phyloP scores from a whole-genome alignment of 1,140 invertebrate species.

The Cotesia glomerata region DNA sequence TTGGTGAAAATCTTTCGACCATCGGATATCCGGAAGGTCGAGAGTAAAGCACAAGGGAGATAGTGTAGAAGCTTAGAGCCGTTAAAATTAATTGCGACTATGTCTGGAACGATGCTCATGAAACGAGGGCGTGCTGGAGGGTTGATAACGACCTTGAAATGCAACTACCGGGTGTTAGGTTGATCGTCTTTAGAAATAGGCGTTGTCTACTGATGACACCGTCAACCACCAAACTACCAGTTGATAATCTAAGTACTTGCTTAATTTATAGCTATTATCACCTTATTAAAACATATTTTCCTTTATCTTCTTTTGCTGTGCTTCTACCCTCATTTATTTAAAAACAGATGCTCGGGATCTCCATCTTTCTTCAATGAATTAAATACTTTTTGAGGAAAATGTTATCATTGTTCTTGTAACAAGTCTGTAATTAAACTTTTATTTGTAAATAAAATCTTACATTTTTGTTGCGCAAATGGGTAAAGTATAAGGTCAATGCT shows the following conservation, averaged over 20 bases:
- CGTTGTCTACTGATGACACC: constrained; percentile 4
- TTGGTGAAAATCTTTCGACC: constrained; percentile 1
- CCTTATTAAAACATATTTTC: not conserved
- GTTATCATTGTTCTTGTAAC: too few species aligned
- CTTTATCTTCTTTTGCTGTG: not conserved
- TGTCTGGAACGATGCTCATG: constrained; percentile 12
- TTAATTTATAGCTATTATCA: not conserved
- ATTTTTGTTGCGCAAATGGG: too few species aligned
- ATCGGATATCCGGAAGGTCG: not conserved
- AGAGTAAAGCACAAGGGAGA: not conserved
- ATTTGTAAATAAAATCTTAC: too few species aligned
- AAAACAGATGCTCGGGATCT: too few species aligned
- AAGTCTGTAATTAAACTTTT: too few species aligned
- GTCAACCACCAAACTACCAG: not conserved
- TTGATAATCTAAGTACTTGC: not conserved
- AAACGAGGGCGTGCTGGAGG: constrained; percentile 3
- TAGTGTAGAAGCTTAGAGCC: constrained; percentile 7
- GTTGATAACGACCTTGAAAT: constrained; percentile 35
- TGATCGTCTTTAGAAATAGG: constrained; percentile 1
- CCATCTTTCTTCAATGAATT: too few species aligned
- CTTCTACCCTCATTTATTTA: too few species aligned
- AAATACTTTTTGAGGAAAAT: too few species aligned
- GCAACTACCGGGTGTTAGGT: not conserved
- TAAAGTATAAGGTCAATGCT: too few species aligned
- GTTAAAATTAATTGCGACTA: constrained; percentile 35